Base-by-base conservation (phyloP, 2,113 vertebrate species). In the Eleginops maclovinus region DNA sequence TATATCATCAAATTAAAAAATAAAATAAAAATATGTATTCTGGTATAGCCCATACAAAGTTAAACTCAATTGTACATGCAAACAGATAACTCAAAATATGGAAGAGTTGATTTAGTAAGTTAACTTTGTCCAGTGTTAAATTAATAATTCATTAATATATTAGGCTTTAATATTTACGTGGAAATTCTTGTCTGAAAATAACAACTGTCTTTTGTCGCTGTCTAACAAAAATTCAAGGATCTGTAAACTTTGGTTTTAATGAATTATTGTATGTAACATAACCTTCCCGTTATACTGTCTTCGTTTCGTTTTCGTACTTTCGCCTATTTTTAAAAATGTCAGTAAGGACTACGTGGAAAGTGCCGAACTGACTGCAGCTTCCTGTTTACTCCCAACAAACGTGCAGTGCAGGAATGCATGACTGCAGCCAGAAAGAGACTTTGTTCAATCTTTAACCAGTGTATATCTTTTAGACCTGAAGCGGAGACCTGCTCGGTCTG, bases 251-350 rank as follows among this genome's bases (percentile, higher is more conserved):
- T 15, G 14, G 13, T 21, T 22, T 58, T 22, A 9, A n/a, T 55
- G 3, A 22, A 46, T 53, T 36, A 46, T 31, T 8, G 17, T 28
- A 1, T 43, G 0, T 43, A 3, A 31, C 11, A 9, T 13, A 31
- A 31, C 4, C 0, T 26, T 15, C 2, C 15, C 2, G 22, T 63
- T 17, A 41, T 3, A n/a, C 4, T 28, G 54, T 6, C 40, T 41
- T 64, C 26, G 28, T 36, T 59, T 53, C n/a, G 21, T 47, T 49
- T 28, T 26, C 11, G 81, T 79, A 86, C 84, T 86, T 88, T 89
- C 78, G 72, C 76, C n/a, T 36, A 5, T 36, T 36, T 73, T 69
- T 43, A 85, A 77, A 51, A 19, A 0, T 26, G 22, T 17, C 31
- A 63, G 58, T 64, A 67, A 26, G 55, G 17, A 22, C 8, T 10